Conservation (phyloP, 2,113 vertebrate species). For the Rhinopomastus cyanomelas region DNA sequence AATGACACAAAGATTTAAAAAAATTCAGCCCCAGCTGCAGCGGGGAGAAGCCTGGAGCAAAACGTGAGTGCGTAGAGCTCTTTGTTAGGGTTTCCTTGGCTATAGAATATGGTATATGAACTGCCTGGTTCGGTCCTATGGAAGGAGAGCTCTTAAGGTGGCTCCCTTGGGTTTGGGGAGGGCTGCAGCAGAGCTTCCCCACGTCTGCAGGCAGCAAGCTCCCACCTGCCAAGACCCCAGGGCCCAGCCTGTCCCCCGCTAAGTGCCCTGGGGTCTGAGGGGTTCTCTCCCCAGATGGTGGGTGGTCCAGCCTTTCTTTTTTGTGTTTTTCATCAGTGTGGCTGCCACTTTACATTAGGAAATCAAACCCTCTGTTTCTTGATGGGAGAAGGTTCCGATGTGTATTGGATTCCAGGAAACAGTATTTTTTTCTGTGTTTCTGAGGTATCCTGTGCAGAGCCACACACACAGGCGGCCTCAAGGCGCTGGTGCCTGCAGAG, state of each 20-base stretch:
- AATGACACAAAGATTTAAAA: slow-evolving; percentile 74
- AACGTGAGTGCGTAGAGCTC: slow-evolving; percentile 63
- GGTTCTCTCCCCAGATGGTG: neutral
- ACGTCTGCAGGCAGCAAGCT: slow-evolving; percentile 21
- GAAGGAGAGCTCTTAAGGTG: slow-evolving; percentile 71
- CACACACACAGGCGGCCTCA: neutral
- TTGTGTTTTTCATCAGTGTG: neutral
- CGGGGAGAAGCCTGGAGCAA: slow-evolving; percentile 70
- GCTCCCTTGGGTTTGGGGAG: slow-evolving; percentile 47
- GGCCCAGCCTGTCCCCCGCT: neutral
- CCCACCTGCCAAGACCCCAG: slow-evolving; percentile 35
- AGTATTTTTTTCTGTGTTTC: neutral
- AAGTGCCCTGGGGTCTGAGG: neutral
- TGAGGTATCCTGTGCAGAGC: neutral
- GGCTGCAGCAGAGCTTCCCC: neutral
- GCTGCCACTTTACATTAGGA: neutral
- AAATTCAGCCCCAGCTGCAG: slow-evolving; percentile 72
- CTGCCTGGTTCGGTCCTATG: slow-evolving; percentile 68
- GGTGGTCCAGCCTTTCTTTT: slow-evolving; percentile 37
- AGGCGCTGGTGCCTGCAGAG: neutral
- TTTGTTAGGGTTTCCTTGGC: slow-evolving; percentile 75
- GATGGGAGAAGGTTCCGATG: slow-evolving; percentile 23
- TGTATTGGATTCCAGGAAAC: slow-evolving; percentile 23
- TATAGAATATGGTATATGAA: slow-evolving; percentile 75
- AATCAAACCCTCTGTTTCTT: neutral